Base-by-base conservation (phyloP, 1,140 invertebrate species). In the Magallana angulata region DNA sequence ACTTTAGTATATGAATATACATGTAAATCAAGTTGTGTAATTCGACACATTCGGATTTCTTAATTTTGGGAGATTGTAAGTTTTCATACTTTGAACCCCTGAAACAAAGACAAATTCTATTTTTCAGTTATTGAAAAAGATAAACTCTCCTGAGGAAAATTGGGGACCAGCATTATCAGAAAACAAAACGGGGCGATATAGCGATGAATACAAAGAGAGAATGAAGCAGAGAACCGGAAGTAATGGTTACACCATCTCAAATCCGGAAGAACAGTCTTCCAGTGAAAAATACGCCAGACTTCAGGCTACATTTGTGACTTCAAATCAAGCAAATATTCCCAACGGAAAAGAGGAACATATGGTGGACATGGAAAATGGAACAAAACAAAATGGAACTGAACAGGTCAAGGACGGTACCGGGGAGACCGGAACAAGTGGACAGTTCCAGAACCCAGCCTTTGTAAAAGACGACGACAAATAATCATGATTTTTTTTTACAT, bases 131-230 rank as follows among this genome's bases (percentile, higher is more conserved):
- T 30, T 57, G 48, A 16, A 57, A 6, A 82, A 82, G 48, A 57
- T 82, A 57, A 82, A 9, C 18, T n/a, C 14, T 16, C 81, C 81
- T 57, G 18, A 58, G 85, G 80, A 62, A 1, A 80, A 82, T 11
- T 91, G 91, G 91, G 91, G 91, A 64, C 91, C 91, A 62, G 83
- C 89, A 0, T 85, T 90, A 12, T 56, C 84, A 58, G 91, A 91
- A 82, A 89, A 91, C 82, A 83, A 76, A 76, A 82, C 82, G 11
- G 90, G 89, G 57, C 30, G 87, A 68, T 91, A 91, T 16, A 76
- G 68, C 8, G 68, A 76, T 12, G 24, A 76, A 76, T 30, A 36
- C 68, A 76, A 76, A 36, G 24, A 18, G 8, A 36, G 18, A 36
- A 36, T 12, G 11, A 11, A 76, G 3, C 18, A 36, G 68, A 76